Base-by-base conservation (phyloP, 2,888 invertebrate species). In the Catocala nupta region DNA sequence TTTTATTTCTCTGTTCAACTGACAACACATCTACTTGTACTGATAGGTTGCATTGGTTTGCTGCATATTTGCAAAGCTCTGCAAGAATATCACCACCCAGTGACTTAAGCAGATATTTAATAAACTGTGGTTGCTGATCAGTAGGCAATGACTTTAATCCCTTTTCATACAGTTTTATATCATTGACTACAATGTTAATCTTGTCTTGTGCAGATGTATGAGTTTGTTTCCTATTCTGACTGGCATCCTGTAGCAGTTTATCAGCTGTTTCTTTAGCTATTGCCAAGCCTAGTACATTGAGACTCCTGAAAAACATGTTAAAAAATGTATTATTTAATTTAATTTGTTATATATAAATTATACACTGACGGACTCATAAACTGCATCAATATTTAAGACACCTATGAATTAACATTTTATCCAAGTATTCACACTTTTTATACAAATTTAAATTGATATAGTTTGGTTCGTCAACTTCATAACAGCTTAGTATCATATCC, bases 41-140 rank as follows among this genome's bases (percentile, higher is more conserved):
- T 64, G 95, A 95, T 9, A 96, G 87, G 75, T 96, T 96, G 77
- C 96, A 96, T 85, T 98, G 97, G 74, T 95, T 95, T 0, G 97
- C 97, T 55, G 97, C 95, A 88, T 98, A 97, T 78, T 96, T 95
- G 68, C 98, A 95, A 56, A 98, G 95, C 79, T 97, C 96, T 63
- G 96, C 97, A 12, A 96, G 95, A 62, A 98, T 95, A 81, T 99
- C 99, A 36, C 97, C 95, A 51, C 98, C 97, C 51, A 98, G 90
- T 0, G 98, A 96, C 89, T 98, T 98, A 39, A 99, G 89, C 49
- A 99, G 92, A 91, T 99, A 98, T 87, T 98, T 98, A 0, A 95
- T 94, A 72, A 98, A 93, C 66, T 96, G 96, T 0, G 90, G 70
- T 87, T 98, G 97, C 33, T 95, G 94, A 65, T 95, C 96, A 52